Evolutionary conservation across 2,113 vertebrate genomes (phyloP).

Genomic region (Macroglossus sobrinus): DNA sequence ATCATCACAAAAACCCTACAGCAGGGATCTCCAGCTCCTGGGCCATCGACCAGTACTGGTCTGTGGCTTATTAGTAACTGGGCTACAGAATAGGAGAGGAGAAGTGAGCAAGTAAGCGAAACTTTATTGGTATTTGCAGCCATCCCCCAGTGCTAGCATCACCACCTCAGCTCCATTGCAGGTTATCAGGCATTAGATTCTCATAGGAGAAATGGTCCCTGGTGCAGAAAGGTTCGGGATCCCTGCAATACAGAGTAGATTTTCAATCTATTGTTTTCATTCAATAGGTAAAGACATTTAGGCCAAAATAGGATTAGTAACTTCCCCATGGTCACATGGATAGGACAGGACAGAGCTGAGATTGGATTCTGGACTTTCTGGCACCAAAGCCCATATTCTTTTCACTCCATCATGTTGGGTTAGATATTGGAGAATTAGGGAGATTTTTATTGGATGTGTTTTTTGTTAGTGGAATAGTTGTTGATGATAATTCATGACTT

Average conservation of each 20-base stretch:
- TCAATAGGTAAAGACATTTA: neutral
- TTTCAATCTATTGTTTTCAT: neutral
- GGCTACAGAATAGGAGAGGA: too few relatives aligned
- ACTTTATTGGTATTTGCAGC: too few relatives aligned
- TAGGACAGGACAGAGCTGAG: neutral
- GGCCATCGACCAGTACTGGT: too few relatives aligned
- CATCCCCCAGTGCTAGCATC: too few relatives aligned
- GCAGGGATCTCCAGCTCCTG: too few relatives aligned
- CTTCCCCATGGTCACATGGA: neutral
- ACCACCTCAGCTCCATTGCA: too few relatives aligned
- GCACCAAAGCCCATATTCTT: neutral
- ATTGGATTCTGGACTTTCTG: neutral
- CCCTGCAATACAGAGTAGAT: neutral
- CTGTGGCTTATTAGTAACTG: too few relatives aligned
- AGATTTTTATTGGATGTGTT: neutral
- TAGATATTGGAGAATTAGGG: neutral
- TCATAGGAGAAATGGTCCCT: too few relatives aligned
- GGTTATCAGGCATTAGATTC: too few relatives aligned
- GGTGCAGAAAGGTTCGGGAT: too few relatives aligned
- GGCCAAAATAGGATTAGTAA: neutral
- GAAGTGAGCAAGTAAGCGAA: too few relatives aligned
- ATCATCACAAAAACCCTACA: neutral
- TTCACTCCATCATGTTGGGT: neutral
- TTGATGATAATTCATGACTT: neutral
- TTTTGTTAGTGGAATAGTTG: neutral